Evolutionary conservation across 2,113 vertebrate species (phyloP).

Genomic region (cattle (Bos taurus)): DNA sequence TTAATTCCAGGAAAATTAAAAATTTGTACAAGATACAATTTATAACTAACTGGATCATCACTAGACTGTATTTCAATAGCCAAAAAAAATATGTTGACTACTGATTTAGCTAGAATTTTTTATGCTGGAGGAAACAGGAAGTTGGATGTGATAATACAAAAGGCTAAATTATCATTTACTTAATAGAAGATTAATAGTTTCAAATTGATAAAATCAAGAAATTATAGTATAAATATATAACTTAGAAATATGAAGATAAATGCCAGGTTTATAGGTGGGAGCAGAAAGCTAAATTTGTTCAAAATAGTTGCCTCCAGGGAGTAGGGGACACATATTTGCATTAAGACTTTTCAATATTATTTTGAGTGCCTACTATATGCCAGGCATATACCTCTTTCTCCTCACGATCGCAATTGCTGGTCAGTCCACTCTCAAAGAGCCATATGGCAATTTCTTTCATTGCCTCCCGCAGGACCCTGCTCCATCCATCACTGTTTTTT

Average conservation of each 20-base stretch:
- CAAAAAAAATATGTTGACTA: background rate
- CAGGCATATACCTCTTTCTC: background rate
- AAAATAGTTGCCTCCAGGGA: background rate
- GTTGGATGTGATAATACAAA: background rate
- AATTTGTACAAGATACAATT: background rate
- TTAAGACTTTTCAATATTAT: background rate
- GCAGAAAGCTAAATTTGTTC: background rate
- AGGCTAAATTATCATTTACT: background rate
- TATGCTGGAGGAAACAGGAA: background rate
- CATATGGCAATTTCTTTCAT: background rate
- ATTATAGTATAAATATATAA: background rate
- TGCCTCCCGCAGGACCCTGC: background rate
- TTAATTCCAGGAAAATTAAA: slow-evolving; percentile 25
- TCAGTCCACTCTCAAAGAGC: background rate
- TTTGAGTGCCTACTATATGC: background rate
- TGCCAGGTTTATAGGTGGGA: background rate
- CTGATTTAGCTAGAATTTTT: background rate
- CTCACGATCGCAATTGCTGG: background rate
- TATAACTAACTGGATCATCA: background rate
- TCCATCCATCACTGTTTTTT: background rate
- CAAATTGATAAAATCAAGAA: background rate
- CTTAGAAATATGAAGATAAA: background rate
- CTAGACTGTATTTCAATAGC: background rate
- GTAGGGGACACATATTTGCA: background rate
- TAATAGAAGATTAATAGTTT: background rate